These are phyloP conservation scores for Cerastis rubricosa DNA, from an alignment of 2,888 invertebrate species.

Conservation along the genomic window DNA sequence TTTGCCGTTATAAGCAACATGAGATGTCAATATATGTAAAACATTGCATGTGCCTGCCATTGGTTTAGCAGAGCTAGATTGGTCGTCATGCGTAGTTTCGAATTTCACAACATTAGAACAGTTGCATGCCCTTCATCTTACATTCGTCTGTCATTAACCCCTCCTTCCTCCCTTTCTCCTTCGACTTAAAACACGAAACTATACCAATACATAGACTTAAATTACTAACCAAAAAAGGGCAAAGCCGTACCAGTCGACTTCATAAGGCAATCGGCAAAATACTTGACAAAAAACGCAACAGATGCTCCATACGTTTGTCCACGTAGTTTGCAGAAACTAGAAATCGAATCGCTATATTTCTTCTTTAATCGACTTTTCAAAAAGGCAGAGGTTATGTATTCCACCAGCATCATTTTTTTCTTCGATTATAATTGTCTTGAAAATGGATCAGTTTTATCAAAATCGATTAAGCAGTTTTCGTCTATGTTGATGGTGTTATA, in stretches of 20 bases:
- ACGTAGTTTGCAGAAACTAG: neutral
- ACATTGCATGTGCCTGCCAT: too few relatives aligned
- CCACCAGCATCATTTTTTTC: neutral
- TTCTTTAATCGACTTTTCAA: too few relatives aligned
- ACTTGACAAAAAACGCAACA: constrained; percentile 48
- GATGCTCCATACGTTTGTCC: constrained; percentile 46
- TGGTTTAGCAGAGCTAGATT: too few relatives aligned
- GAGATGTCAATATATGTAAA: too few relatives aligned
- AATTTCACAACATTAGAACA: neutral
- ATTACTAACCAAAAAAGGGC: constrained; percentile 48
- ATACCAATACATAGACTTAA: constrained; percentile 51
- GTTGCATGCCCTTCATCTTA: neutral
- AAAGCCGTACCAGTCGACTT: constrained; percentile 35
- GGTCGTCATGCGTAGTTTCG: too few relatives aligned
- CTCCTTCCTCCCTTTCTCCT: too few relatives aligned
- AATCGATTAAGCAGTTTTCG: neutral
- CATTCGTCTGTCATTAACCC: constrained; percentile 20
- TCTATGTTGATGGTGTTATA: neutral
- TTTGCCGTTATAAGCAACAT: too few relatives aligned
- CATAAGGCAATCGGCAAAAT: constrained; percentile 42
- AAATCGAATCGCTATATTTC: neutral
- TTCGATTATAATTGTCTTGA: neutral
- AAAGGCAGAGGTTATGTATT: too few relatives aligned
- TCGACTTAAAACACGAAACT: constrained; percentile 27
- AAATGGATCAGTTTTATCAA: neutral